Conservation (phyloP, 2,797 vertebrate genomes). For the Periophthalmus magnuspinnatus region DNA sequence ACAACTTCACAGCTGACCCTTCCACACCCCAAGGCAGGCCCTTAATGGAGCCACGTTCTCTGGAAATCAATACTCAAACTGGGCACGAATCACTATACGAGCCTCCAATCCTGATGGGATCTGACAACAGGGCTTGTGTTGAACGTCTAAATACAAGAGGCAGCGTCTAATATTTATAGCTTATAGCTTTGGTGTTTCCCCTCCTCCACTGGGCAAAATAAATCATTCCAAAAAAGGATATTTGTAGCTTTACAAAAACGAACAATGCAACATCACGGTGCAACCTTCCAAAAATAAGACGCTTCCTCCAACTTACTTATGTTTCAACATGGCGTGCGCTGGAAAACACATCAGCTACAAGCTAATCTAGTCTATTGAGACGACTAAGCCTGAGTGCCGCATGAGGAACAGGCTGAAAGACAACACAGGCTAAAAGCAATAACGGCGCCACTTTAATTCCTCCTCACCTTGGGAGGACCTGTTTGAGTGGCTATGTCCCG, state of each 20-base stretch:
- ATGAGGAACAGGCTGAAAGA: conserved; percentile 55
- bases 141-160: conserved; percentile 62
- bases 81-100: conserved; percentile 84
- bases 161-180: conserved; percentile 33
- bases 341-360: conserved; percentile 57
- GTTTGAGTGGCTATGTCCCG: conserved; percentile 77
- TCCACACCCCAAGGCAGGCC: conserved; percentile 86
- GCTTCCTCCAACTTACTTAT: conserved; percentile 29
- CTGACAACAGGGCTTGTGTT: conserved; percentile 57
- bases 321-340: conserved; percentile 27
- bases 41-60: conserved; percentile 93
- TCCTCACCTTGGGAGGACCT: conserved; percentile 82
- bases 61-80: conserved; percentile 97
- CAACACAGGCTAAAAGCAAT: conserved; percentile 69
- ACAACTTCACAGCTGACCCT: conserved; percentile 86
- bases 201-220: conserved; percentile 8
- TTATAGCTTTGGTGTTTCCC: not conserved
- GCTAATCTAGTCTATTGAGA: conserved; percentile 56
- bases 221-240: conserved; percentile 15
- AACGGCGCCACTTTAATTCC: conserved; percentile 75
- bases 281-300: conserved; percentile 18
- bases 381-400: conserved; percentile 43
- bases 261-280: conserved; percentile 24
- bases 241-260: conserved; percentile 17
- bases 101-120: conserved; percentile 62